Evolutionary conservation across 2,113 vertebrate genomes (phyloP).

Genomic region (Chloroceryle aenea): DNA sequence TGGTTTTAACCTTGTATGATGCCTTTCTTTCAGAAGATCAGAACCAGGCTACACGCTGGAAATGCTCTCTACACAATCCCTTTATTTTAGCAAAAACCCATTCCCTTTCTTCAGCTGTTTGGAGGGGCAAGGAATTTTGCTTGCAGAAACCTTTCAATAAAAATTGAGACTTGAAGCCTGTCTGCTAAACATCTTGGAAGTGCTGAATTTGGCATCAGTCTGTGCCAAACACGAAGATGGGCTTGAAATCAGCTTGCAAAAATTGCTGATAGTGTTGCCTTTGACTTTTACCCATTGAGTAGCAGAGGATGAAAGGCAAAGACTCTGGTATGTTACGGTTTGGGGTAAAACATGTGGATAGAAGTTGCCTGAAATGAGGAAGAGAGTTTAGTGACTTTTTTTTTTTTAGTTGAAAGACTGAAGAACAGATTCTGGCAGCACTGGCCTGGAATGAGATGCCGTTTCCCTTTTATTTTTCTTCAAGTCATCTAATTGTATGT

Average conservation of each 20-base stretch:
- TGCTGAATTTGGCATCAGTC: background rate
- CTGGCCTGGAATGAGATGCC: background rate
- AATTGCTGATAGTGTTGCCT: background rate
- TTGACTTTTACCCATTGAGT: background rate
- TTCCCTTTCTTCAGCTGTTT: background rate
- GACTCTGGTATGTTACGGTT: background rate
- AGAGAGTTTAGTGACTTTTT: background rate
- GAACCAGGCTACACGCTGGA: background rate
- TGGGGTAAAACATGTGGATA: background rate
- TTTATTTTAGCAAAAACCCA: background rate
- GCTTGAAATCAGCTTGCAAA: background rate
- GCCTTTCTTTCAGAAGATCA: background rate
- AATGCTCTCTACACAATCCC: background rate
- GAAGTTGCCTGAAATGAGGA: background rate
- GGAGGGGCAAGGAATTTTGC: background rate
- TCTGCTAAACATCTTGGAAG: background rate
- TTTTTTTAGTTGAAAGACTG: background rate
- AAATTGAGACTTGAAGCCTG: background rate
- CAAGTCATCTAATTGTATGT: constrained; percentile 10
- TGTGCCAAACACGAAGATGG: background rate
- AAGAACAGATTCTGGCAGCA: background rate
- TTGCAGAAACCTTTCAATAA: background rate
- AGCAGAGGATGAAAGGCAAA: background rate
- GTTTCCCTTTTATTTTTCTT: constrained; percentile 22
- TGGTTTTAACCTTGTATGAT: background rate